Evolutionary conservation across 2,888 invertebrate species (phyloP), one percentile per base, ranked within the genome.

Genomic region (Poecilobothrus nobilitatus): DNA sequence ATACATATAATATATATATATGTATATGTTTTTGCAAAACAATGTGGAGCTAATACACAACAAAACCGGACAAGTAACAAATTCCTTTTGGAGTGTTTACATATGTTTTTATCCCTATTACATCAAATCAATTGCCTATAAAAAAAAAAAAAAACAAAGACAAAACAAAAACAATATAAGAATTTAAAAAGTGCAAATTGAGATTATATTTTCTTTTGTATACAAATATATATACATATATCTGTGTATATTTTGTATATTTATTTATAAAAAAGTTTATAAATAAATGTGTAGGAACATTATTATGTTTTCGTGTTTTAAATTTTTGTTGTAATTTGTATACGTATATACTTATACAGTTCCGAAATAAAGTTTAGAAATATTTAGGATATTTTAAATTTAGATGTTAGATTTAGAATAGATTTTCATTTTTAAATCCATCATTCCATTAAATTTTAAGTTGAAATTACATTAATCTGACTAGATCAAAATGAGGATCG

Each of bases 61-160:
- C 15, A n/a, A 53, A 53, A 53, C 41, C 41, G 41, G 53, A 53
- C 53, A 53, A 53, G 18, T 18, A 53, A 53, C 53, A 53, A 53
- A 53, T 53, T 53, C 53, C 53, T 53, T 53, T 53, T 53, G 53
- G 18, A 53, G 53, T 53, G 53, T 53, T 53, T 53, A 53, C 53
- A 53, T 53, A 53, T 53, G 53, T 53, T 53, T 53, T 53, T 53
- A 53, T 53, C 53, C 53, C 15, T 53, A 53, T 53, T 53, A 53
- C 53, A 53, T 53, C 53, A 53, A 53, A 53, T 53, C 53, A 53
- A 53, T 53, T 53, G 53, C 53, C 53, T 53, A 53, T 53, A 53
- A 53, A n/a, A 15, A 53, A 53, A 53, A 53, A 53, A 53, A 4
- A 53, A 37, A 4, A 37, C 34, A 37, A 37, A 10, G 7, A 37